Base-by-base conservation (phyloP, 2,113 vertebrate species). In the Corynorhinus townsendii region DNA sequence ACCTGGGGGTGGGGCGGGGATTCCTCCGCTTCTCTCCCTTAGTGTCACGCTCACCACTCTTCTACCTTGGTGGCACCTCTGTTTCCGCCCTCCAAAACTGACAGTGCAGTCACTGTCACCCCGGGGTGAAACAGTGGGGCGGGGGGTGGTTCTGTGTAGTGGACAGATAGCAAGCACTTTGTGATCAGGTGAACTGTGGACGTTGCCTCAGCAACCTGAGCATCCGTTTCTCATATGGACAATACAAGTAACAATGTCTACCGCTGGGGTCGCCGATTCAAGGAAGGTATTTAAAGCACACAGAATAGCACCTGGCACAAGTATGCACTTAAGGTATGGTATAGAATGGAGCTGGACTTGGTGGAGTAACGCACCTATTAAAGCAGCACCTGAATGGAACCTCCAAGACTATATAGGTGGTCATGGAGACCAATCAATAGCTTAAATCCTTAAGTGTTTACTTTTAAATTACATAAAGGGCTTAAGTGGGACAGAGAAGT, bases 1-100 rank as follows among this genome's bases (percentile, higher is more conserved):
- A 84, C 10, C 7, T 2, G 4, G 5, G 12, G 20, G 47, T 4
- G 8, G 33, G 7, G 2, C 20, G 2, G 22, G 43, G 38, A 28
- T 1, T 33, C 54, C 52, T 73, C 30, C n/a, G 3, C 14, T 49
- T 20, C 14, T 56, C 62, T 77, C 16, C 15, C n/a, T 3, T 1
- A 54, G 8, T n/a, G 38, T 15, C 2, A 11, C 38, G 49, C 33
- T 35, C 15, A 47, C 45, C 9, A 38, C 24, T 73, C 19, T 66
- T 26, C 15, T 54, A 56, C 7, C 30, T 40, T 38, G n/a, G 5
- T 1, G 28, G 6, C 17, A 47, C 49, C 40, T n/a, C 2, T 1
- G 14, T 33, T 73, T 33, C n/a, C 15, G 8, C 49, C 24, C 19
- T 28, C 35, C 33, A 69, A 68, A 17, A 49, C 28, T 28, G 24